A percentile compares a stretch with the other conserved stretches of the same genome.
Evolutionary conservation across 1,140 invertebrate genomes (phyloP).

Genomic region (Bombus ignitus): DNA sequence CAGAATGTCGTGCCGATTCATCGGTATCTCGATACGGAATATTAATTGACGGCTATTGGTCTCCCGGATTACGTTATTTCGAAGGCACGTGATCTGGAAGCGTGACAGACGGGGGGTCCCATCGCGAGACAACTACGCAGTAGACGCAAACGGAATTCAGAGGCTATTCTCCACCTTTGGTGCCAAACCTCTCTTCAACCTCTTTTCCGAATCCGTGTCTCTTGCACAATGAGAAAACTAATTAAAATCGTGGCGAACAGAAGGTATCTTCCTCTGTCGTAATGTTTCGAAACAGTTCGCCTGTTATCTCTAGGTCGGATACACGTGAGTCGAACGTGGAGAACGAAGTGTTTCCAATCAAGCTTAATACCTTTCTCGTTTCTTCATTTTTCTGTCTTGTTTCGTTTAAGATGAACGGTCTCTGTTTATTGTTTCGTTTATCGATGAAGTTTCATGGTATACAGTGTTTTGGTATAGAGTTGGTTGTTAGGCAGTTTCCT

Average conservation of each 20-base stretch:
- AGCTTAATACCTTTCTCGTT: neutral
- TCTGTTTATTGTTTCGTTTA: neutral
- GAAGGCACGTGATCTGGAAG: conserved; percentile 59
- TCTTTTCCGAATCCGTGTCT: neutral
- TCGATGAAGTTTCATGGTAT: neutral
- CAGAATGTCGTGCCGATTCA: conserved; percentile 49
- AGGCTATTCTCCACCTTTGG: neutral
- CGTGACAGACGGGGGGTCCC: conserved; percentile 24
- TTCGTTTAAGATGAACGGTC: neutral
- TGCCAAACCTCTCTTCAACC: neutral
- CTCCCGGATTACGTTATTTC: conserved; percentile 63
- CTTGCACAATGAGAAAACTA: neutral
- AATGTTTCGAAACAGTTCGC: neutral
- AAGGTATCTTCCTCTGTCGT: neutral
- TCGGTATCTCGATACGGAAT: conserved; percentile 62
- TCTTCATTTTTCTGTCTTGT: neutral
- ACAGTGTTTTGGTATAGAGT: too few species aligned
- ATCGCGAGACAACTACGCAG: conserved; percentile 42
- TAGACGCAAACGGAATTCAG: conserved; percentile 47
- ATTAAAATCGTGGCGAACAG: neutral
- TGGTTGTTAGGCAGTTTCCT: neutral
- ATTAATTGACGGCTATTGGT: conserved; percentile 66
- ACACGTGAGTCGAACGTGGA: neutral
- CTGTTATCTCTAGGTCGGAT: neutral
- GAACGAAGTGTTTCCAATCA: neutral